Conservation (phyloP, 2,888 invertebrate genomes). For the Zonitis immaculata region DNA sequence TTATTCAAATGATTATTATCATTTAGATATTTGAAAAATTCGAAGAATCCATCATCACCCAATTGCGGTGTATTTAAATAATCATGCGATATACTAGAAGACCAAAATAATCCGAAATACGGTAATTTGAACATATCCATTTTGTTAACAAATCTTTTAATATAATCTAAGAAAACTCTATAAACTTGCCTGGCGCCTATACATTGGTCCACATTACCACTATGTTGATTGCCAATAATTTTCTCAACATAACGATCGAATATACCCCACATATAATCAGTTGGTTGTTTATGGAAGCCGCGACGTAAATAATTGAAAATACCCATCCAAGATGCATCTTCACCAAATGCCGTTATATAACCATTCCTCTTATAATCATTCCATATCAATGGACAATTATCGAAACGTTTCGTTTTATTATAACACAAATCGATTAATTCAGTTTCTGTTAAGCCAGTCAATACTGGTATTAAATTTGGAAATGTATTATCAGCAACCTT, state of each 20-base stretch:
- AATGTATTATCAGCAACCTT: conserved; percentile 94
- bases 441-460: conserved; percentile 65
- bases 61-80: conserved; percentile 71
- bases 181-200: conserved; percentile 66
- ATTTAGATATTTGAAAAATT: conserved; percentile 56
- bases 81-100: conserved; percentile 79
- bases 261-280: conserved; percentile 79
- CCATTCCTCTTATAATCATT: conserved; percentile 67
- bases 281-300: conserved; percentile 75
- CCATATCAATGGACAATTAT: conserved; percentile 82
- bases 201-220: conserved; percentile 64
- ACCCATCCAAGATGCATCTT: conserved; percentile 75
- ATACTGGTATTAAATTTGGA: conserved; percentile 78
- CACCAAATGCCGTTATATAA: conserved; percentile 74
- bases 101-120: conserved; percentile 82
- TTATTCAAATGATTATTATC: conserved; percentile 56
- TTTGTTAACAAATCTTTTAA: conserved; percentile 57
- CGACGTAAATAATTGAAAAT: conserved; percentile 74
- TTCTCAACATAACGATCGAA: conserved; percentile 66
- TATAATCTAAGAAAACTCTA: conserved; percentile 67
- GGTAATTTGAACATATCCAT: conserved; percentile 56
- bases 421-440: conserved; percentile 65
- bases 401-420: conserved; percentile 56
- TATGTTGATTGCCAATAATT: conserved; percentile 60
- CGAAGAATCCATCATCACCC: conserved; percentile 63